Evolutionary conservation across 2,113 vertebrate genomes (phyloP), one percentile per base, ranked within the genome.

Genomic region (Cnemophilus loriae): DNA sequence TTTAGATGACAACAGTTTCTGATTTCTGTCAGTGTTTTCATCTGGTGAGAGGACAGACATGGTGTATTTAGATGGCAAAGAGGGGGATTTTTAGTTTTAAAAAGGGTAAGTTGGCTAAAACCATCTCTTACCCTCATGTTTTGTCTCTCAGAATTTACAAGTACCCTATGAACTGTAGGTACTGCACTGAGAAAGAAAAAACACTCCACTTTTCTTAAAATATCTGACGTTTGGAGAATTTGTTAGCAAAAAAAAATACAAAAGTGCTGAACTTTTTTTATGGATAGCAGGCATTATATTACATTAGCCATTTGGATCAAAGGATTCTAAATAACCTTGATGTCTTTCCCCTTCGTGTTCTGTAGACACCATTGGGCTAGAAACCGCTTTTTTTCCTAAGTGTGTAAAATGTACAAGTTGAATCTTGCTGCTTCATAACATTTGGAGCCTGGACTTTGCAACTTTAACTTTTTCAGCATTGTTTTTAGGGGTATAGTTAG

Each of bases 101-200:
- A 75, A 86, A 94, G 79, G 15, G 6, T 78, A 82, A 87, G 73
- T 90, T 87, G 61, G 73, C 9, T 93, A 83, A 96, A 93, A 88
- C 57, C 7, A 5, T 7, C 1, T 78, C 13, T 78, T 59, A 56
- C 13, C 27, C 23, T 79, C 26, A 7, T 53, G 20, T 52, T 82
- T 57, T 69, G n/a, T 63, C n/a, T 81, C 30, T 37, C 21, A 71
- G 61, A 68, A 44, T 74, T 59, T 22, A 39, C 24, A 74, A 50
- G 30, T 77, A 61, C n/a, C 10, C 5, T 69, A 6, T 73, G 21
- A 35, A 6, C 33, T 85, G 17, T 32, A 70, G 28, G 11, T 52
- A 28, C 13, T 82, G 18, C 44, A 35, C 49, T 78, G 59, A 69
- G 68, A 65, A 60, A 84, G 55, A 53, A 65, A 50, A 46, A 84